Conservation (phyloP, 1,140 invertebrate genomes). For the Cyrtorhinus lividipennis region DNA sequence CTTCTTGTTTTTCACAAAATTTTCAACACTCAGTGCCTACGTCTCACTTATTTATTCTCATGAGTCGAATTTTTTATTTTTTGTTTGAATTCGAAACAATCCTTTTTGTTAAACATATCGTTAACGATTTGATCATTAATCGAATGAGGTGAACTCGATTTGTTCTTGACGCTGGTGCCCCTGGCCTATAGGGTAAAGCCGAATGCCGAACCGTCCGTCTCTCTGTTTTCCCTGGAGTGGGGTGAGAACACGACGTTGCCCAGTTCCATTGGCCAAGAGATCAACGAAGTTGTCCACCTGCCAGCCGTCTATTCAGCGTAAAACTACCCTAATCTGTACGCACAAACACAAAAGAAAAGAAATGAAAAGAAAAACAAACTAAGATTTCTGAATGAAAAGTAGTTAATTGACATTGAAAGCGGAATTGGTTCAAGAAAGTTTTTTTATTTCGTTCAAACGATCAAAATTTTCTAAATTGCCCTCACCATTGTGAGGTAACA, state of each 20-base stretch:
- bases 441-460: neutral
- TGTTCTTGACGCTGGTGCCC: conserved; percentile 5
- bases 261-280: conserved; percentile 3
- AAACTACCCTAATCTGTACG: neutral
- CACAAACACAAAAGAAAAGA: neutral
- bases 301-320: neutral
- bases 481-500: too few species aligned
- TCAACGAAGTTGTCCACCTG: neutral
- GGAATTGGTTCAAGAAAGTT: too few species aligned
- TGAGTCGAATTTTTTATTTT: too few species aligned
- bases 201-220: conserved; percentile 1
- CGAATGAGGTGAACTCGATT: neutral
- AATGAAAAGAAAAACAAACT: neutral
- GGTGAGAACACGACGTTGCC: neutral
- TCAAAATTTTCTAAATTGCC: too few species aligned
- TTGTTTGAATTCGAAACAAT: too few species aligned
- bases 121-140: conserved; percentile 4
- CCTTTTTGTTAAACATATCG: too few species aligned
- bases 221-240: neutral
- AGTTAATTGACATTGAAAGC: too few species aligned
- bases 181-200: conserved; percentile 5
- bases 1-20: too few species aligned
- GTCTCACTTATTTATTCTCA: too few species aligned
- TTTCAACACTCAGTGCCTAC: too few species aligned
- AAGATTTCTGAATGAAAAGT: neutral